Conservation (phyloP, 2,797 vertebrate species). For the Parotocinclus haroldoi region DNA sequence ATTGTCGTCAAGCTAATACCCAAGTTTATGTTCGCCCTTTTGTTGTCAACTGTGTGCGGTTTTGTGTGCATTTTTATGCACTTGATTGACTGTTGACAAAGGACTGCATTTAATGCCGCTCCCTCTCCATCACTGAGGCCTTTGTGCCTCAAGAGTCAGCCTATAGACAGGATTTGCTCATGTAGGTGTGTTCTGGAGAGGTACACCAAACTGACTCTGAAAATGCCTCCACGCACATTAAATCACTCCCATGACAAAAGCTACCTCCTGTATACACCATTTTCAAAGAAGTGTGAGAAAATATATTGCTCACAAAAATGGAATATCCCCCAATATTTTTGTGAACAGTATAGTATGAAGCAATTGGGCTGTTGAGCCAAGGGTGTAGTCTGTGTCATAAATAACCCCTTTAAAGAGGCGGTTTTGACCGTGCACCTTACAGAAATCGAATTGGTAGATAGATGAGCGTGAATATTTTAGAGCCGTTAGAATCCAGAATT, state of each 20-base stretch:
- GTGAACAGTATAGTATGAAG: too few relatives aligned
- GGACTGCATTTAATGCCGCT: conserved; percentile 47
- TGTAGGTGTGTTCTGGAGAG: conserved; percentile 11
- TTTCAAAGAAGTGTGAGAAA: background rate
- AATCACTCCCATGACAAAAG: background rate
- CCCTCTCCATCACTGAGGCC: conserved; percentile 32
- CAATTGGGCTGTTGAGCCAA: background rate
- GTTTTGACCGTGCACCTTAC: background rate
- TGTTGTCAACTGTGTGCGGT: conserved; percentile 56
- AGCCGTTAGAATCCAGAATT: too few relatives aligned
- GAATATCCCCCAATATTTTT: too few relatives aligned
- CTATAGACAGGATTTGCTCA: conserved; percentile 17
- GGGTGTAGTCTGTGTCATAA: too few relatives aligned
- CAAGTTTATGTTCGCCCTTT: conserved; percentile 48
- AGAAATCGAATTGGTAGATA: background rate
- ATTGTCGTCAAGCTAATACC: conserved; percentile 50
- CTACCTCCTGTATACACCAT: background rate
- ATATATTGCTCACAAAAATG: too few relatives aligned
- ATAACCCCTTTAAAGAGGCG: background rate
- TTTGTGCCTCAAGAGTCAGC: conserved; percentile 17
- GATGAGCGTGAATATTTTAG: too few relatives aligned
- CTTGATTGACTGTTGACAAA: conserved; percentile 48
- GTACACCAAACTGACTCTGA: background rate
- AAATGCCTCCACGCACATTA: background rate
- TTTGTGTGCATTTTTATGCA: conserved; percentile 43